Evolutionary conservation across 2,797 vertebrate genomes (phyloP).

Genomic region (Amazona ochrocephala): DNA sequence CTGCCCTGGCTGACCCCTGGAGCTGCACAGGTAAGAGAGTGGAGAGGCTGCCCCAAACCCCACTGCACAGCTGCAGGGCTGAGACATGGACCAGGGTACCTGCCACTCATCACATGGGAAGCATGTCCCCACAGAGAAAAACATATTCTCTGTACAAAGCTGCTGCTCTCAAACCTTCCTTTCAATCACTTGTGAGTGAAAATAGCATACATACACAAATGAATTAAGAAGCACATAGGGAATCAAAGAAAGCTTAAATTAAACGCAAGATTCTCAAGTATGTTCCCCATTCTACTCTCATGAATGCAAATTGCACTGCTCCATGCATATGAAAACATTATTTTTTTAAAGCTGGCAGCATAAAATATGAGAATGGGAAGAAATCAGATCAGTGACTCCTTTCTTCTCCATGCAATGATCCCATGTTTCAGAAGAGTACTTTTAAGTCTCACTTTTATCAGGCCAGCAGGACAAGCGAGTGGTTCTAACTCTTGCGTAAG

Average conservation of each 20-base stretch:
- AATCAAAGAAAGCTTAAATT: background rate
- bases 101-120: background rate
- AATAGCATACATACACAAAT: background rate
- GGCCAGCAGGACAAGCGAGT: background rate
- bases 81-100: accelerated
- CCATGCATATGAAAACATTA: background rate
- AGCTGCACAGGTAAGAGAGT: accelerated
- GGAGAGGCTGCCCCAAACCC: background rate
- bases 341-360: background rate
- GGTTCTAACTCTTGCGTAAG: background rate
- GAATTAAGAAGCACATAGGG: background rate
- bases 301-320: background rate
- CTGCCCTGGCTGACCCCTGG: accelerated
- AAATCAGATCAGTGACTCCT: background rate
- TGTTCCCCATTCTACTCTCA: background rate
- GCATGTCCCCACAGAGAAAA: background rate
- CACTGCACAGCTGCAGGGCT: accelerated
- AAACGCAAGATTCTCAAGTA: background rate
- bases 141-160: background rate
- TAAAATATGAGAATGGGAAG: background rate
- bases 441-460: background rate
- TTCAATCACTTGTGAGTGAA: background rate
- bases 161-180: background rate
- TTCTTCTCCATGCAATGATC: background rate
- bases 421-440: background rate